These are phyloP conservation scores for Crenuchus spilurus DNA, from an alignment of 2,797 vertebrate species.

Conservation along the genomic window DNA sequence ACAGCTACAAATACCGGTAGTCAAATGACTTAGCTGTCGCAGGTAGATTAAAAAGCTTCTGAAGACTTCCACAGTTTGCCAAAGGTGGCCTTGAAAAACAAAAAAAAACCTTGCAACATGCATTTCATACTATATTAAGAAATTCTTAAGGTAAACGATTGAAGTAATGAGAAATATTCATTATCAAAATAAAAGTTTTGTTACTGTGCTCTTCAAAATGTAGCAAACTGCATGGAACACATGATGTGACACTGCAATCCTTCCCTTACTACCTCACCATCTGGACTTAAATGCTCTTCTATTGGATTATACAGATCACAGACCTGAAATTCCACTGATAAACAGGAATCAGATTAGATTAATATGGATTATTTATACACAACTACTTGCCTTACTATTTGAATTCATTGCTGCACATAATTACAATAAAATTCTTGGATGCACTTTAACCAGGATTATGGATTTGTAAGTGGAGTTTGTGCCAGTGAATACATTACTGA, in stretches of 20 bases:
- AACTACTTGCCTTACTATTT: background rate
- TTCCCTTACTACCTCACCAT: conserved; percentile 1
- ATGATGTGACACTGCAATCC: conserved; percentile 10
- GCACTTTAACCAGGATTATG: no score
- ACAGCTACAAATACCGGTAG: no score
- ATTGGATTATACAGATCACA: conserved; percentile 15
- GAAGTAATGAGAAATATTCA: no score
- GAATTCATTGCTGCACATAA: background rate
- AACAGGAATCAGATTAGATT: background rate
- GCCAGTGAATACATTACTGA: background rate
- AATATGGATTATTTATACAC: background rate
- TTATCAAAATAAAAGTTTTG: no score
- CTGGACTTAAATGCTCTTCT: background rate
- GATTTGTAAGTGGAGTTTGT: background rate
- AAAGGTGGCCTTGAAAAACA: no score
- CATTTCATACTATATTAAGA: background rate
- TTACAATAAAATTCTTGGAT: background rate
- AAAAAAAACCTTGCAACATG: no score
- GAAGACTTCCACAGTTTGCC: no score
- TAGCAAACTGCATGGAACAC: conserved; percentile 12
- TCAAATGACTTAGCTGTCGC: no score
- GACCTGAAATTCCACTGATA: background rate
- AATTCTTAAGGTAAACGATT: no score
- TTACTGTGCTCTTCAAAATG: no score
- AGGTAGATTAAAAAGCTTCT: no score